Base-by-base conservation (phyloP, 2,888 invertebrate species). In the Brachyopa scutellaris region DNA sequence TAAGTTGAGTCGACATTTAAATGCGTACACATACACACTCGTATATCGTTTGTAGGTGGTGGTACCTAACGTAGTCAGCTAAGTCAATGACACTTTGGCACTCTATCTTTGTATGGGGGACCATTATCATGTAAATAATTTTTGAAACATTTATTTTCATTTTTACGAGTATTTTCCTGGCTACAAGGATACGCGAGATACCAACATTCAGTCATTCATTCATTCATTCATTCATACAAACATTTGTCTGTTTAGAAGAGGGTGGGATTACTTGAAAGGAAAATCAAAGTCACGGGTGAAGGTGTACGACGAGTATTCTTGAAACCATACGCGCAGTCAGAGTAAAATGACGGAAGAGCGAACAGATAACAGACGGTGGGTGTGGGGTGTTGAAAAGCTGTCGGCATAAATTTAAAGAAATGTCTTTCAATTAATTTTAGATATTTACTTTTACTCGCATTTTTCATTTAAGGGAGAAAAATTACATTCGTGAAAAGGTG, bases 121-220 rank as follows among this genome's bases (percentile, higher is more conserved):
- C 40, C 33, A 62, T 62, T 62, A 55, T 55, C 53, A 67, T 69
- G 31, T 36, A 57, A 69, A 69, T 57, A 57, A 57, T 47, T 47
- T 69, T 36, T 29, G 40, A 26, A n/a, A 15, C 38, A 57, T 69
- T 69, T 29, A 57, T 59, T 69, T 69, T 47, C 38, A 38, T 38
- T 49, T 69, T 69, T 47, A 57, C n/a, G n/a, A n/a, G n/a, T n/a
- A n/a, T n/a, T n/a, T 38, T 69, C 29, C 23, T 19, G 5, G 19
- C 33, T 40, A 3, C 40, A 42, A 66, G 17, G 33, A 33, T 17
- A 23, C n/a, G 21, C 3, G n/a, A 42, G n/a, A n/a, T n/a, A n/a
- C n/a, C n/a, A n/a, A n/a, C n/a, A n/a, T n/a, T n/a, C n/a, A n/a
- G n/a, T n/a, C n/a, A n/a, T n/a, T n/a, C n/a, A n/a, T n/a, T n/a